Evolutionary conservation across 2,797 vertebrate species (phyloP).

Genomic region (Chrysocyon brachyurus): DNA sequence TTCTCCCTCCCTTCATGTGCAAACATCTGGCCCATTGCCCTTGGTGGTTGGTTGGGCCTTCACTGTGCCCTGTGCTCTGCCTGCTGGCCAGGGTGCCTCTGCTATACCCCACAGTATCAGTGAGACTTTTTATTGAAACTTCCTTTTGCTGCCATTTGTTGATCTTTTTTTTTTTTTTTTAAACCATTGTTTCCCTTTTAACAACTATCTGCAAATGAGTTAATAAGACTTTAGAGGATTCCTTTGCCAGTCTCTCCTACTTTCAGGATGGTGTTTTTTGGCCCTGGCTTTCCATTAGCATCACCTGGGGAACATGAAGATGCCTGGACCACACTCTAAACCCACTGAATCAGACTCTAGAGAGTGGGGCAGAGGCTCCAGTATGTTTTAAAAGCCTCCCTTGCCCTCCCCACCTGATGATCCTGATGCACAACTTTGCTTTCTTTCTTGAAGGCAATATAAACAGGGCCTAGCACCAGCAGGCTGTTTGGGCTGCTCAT

Average conservation of each 20-base stretch:
- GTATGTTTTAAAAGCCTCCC: not conserved
- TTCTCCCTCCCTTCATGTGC: not conserved
- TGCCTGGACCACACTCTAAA: not conserved
- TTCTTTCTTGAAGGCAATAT: not conserved
- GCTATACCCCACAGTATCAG: no score
- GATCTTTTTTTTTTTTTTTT: not conserved
- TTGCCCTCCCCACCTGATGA: not conserved
- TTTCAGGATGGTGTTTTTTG: not conserved
- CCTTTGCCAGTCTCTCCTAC: not conserved
- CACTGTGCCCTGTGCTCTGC: not conserved
- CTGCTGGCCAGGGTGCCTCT: not conserved
- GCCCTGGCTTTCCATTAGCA: not conserved
- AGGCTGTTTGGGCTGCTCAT: not conserved
- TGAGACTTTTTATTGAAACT: not conserved
- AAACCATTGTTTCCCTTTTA: not conserved
- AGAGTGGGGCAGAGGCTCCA: not conserved
- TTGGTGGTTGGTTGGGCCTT: not conserved
- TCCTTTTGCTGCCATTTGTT: not conserved
- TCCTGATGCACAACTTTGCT: not conserved
- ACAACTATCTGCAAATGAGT: not conserved
- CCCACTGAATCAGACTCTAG: not conserved
- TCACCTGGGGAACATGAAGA: not conserved
- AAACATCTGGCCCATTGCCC: not conserved
- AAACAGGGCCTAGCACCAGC: not conserved
- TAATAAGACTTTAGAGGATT: not conserved